Evolutionary conservation across 2,113 vertebrate genomes (phyloP).

Genomic region (Recurvirostra avosetta): DNA sequence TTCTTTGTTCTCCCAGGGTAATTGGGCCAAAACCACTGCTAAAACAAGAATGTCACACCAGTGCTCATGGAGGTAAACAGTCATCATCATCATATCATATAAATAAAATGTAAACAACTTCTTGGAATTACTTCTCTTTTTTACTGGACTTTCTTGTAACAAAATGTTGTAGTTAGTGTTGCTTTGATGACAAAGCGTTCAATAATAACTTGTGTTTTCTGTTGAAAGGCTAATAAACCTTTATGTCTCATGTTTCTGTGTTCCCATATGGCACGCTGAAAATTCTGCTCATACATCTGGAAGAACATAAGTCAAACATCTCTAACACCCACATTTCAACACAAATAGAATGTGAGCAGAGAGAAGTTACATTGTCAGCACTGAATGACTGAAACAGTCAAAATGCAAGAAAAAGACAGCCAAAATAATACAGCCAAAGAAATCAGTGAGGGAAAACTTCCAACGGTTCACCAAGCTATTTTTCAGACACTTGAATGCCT

Average conservation of each 20-base stretch:
- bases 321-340: not conserved
- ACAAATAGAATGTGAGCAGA: not conserved
- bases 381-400: not conserved
- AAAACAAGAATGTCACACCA: not conserved
- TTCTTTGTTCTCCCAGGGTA: not conserved
- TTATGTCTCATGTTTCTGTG: not conserved
- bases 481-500: not conserved
- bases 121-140: not conserved
- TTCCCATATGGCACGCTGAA: not conserved
- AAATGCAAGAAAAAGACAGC: not conserved
- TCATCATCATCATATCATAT: fast-evolving
- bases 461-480: not conserved
- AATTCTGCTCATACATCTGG: not conserved
- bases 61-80: not conserved
- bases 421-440: not conserved
- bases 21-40: not conserved
- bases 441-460: not conserved
- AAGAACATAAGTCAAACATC: not conserved
- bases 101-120: not conserved
- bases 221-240: not conserved
- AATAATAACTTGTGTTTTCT: not conserved
- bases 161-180: not conserved
- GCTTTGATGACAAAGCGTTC: not conserved
- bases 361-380: not conserved
- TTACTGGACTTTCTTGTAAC: not conserved